These are phyloP conservation scores for Dilophus febrilis DNA, from an alignment of 2,888 invertebrate species.

Conservation along the genomic window DNA sequence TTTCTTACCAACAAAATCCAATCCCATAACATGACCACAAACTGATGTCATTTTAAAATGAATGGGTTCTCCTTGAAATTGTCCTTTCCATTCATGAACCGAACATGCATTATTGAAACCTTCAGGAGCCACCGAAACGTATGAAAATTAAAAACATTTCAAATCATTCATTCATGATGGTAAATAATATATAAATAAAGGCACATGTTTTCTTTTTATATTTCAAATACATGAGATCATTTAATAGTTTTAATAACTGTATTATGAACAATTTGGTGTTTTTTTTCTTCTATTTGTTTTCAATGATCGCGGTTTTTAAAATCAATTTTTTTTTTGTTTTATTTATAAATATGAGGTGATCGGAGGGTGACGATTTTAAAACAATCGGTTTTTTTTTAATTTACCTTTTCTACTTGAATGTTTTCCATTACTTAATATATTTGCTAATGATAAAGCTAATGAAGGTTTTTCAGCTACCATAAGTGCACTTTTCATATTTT, in stretches of 20 bases:
- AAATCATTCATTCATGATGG: not conserved
- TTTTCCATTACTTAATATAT: constrained; percentile 79
- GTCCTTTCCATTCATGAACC: constrained; percentile 86
- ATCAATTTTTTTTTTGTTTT: too few relatives aligned
- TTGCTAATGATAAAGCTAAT: constrained; percentile 83
- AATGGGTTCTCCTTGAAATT: constrained; percentile 53
- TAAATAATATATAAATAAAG: too few relatives aligned
- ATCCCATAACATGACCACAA: constrained; percentile 94
- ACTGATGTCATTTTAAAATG: constrained; percentile 94
- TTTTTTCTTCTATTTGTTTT: too few relatives aligned
- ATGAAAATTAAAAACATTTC: constrained; percentile 11
- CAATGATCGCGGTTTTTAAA: too few relatives aligned
- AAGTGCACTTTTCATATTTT: constrained; percentile 59
- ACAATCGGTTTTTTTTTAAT: too few relatives aligned
- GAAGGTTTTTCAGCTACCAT: constrained; percentile 99
- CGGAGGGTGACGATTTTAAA: too few relatives aligned
- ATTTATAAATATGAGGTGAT: too few relatives aligned
- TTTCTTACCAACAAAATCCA: constrained; percentile 59
- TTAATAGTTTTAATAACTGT: too few relatives aligned
- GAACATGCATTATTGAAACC: constrained; percentile 82
- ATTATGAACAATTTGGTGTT: too few relatives aligned
- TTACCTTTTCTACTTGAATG: constrained; percentile 57
- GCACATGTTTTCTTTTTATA: too few relatives aligned
- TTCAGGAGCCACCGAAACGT: too few relatives aligned
- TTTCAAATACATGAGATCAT: too few relatives aligned